These are phyloP conservation scores for Heteromurus nitidus DNA, from an alignment of 2,888 invertebrate species.

Conservation along the genomic window DNA sequence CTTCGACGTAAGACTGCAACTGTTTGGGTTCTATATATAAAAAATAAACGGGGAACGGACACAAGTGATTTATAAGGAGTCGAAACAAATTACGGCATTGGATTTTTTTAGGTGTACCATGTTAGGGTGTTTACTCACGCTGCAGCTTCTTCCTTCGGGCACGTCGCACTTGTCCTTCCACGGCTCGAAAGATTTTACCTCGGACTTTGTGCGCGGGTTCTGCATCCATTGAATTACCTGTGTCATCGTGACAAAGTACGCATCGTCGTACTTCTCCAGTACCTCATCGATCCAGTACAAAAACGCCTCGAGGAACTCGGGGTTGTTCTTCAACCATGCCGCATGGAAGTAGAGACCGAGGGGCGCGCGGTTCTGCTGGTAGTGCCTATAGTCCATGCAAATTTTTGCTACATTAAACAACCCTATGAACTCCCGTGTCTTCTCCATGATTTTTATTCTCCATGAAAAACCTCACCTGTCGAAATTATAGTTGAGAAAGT, in stretches of 20 bases:
- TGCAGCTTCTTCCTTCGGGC: slow-evolving; percentile 75
- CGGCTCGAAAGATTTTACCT: slow-evolving; percentile 93
- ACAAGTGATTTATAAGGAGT: not conserved
- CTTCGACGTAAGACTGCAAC: slow-evolving; percentile 93
- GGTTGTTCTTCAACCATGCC: slow-evolving; percentile 95
- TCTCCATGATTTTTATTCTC: too few relatives aligned
- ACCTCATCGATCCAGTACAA: slow-evolving; percentile 95
- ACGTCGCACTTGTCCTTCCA: slow-evolving; percentile 96
- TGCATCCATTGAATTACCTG: slow-evolving; percentile 95
- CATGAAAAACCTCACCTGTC: slow-evolving; percentile 81
- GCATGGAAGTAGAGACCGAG: slow-evolving; percentile 91
- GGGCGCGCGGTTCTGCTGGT: slow-evolving; percentile 94
- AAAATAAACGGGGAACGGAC: not conserved
- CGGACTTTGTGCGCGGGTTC: slow-evolving; percentile 88
- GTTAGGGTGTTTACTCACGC: slow-evolving; percentile 66
- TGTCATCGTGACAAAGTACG: slow-evolving; percentile 97
- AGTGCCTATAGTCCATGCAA: slow-evolving; percentile 79
- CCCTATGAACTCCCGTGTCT: too few relatives aligned
- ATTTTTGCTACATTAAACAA: too few relatives aligned
- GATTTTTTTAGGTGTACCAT: not conserved
- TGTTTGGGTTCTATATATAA: slow-evolving; percentile 80
- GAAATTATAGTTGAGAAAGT: slow-evolving; percentile 94
- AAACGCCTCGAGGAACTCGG: slow-evolving; percentile 93
- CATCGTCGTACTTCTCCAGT: slow-evolving; percentile 88
- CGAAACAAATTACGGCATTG: not conserved